Evolutionary conservation across 2,113 vertebrate genomes (phyloP).

Genomic region (Bubalus kerabau): DNA sequence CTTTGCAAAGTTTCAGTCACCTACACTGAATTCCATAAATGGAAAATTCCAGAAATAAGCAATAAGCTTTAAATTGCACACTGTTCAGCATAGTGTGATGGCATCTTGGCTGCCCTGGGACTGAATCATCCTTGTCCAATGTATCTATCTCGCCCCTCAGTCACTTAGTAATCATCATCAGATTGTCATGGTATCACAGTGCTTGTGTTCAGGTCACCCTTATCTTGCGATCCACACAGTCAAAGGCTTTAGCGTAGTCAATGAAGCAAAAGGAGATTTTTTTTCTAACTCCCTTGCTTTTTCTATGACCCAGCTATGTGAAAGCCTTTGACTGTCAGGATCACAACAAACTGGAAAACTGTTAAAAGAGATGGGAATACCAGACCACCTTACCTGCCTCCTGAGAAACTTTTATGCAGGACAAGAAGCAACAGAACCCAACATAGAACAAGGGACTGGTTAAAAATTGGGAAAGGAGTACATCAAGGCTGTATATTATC

Average conservation of each 20-base stretch:
- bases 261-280: not conserved
- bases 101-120: not conserved
- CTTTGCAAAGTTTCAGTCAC: not conserved
- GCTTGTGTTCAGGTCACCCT: not conserved
- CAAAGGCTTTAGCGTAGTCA: not conserved
- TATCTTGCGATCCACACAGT: not conserved
- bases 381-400: not conserved
- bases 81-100: not conserved
- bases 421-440: not conserved
- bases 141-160: not conserved
- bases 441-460: not conserved
- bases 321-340: not conserved
- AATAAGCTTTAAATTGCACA: not conserved
- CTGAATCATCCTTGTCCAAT: not conserved
- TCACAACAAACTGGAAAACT: not conserved
- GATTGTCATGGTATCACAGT: not conserved
- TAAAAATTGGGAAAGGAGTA: not conserved
- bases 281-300: not conserved
- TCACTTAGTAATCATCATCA: not conserved
- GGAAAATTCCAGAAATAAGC: not conserved
- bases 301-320: not conserved
- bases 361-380: not conserved
- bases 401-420: not conserved
- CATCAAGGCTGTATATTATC: not conserved
- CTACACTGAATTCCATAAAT: not conserved